Conservation (phyloP, 2,113 vertebrate genomes). For the Podocnemis expansa region DNA sequence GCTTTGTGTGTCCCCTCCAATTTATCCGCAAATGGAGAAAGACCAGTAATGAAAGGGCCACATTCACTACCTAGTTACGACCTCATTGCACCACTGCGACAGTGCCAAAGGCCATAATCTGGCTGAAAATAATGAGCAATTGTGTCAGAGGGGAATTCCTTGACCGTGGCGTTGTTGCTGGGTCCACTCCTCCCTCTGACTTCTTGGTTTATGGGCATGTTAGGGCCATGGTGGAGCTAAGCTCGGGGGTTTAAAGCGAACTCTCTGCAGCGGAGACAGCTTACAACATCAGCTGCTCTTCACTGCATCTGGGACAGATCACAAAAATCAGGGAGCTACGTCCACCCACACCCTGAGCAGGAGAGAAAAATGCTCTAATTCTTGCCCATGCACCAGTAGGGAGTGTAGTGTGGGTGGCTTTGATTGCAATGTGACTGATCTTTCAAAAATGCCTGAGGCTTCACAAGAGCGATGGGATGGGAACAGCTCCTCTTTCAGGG, state of each 20-base stretch:
- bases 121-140: neutral
- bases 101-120: neutral
- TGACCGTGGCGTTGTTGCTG: neutral
- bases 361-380: neutral
- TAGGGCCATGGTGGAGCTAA: neutral
- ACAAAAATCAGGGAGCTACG: neutral
- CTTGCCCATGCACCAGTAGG: neutral
- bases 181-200: neutral
- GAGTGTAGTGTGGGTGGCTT: neutral
- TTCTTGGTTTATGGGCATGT: neutral
- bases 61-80: neutral
- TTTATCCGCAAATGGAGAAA: neutral
- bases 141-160: neutral
- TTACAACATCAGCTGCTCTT: neutral
- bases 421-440: neutral
- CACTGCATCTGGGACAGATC: neutral
- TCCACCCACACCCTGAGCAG: too few relatives aligned
- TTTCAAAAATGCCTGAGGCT: neutral
- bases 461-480: neutral
- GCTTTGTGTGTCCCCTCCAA: neutral
- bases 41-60: neutral
- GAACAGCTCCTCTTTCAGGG: neutral
- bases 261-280: neutral
- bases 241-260: neutral
- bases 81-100: neutral